phyloP scores from a whole-genome alignment of 2,888 invertebrate genomes.

The Macrophya alboannulata region DNA sequence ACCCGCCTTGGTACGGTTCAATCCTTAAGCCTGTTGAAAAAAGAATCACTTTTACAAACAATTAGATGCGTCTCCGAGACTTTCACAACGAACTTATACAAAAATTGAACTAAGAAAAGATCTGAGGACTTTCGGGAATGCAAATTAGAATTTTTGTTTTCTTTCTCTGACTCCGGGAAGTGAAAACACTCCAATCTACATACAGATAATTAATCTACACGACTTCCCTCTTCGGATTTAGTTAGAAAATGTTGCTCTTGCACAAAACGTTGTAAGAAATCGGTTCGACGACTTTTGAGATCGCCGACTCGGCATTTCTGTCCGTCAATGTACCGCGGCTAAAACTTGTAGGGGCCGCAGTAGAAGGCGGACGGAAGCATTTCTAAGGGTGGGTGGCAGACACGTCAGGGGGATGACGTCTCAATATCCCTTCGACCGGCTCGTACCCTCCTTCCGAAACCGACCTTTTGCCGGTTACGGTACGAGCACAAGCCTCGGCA shows the following conservation, averaged over 20 bases:
- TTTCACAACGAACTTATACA: background rate
- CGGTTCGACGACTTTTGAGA: slow-evolving; percentile 50
- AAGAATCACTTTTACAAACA: slow-evolving; percentile 65
- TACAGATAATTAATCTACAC: background rate
- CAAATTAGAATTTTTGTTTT: background rate
- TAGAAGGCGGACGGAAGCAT: slow-evolving; percentile 62
- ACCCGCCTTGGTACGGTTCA: slow-evolving; percentile 20
- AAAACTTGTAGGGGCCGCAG: slow-evolving; percentile 61
- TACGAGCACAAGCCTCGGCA: slow-evolving; percentile 67
- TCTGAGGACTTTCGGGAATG: background rate
- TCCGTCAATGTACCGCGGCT: slow-evolving; percentile 65
- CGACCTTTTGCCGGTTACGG: slow-evolving; percentile 76
- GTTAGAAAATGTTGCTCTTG: background rate
- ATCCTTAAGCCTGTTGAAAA: slow-evolving; percentile 33
- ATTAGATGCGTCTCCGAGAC: slow-evolving; percentile 44
- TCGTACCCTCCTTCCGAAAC: slow-evolving; percentile 67
- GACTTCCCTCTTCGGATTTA: background rate
- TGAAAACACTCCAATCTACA: background rate
- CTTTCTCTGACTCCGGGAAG: background rate
- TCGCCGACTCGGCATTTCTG: slow-evolving; percentile 67
- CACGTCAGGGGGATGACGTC: slow-evolving; percentile 78
- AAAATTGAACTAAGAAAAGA: background rate
- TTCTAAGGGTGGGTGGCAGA: slow-evolving; percentile 61
- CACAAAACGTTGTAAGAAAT: background rate
- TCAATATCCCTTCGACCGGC: slow-evolving; percentile 75